Evolutionary conservation across 2,797 vertebrate species (phyloP).

Genomic region (Gobio occitaniae): DNA sequence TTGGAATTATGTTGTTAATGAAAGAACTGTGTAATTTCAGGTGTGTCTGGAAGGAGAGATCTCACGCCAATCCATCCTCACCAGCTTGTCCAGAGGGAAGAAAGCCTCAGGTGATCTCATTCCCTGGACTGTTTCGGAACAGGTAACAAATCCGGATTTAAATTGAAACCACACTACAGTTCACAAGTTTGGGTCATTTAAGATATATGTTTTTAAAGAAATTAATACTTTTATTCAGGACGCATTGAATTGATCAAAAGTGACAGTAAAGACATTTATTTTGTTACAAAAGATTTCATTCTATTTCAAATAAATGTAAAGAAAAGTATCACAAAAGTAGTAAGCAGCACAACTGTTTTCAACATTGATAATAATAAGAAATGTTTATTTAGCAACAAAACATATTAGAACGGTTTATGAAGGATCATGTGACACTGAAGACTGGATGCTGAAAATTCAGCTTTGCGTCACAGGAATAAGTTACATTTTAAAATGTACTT

Average conservation of each 20-base stretch:
- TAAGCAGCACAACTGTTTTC: neutral
- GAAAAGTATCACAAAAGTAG: neutral
- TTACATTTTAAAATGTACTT: too few relatives aligned
- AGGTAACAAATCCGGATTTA: constrained; percentile 76
- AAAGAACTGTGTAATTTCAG: constrained; percentile 69
- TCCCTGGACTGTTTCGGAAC: constrained; percentile 96
- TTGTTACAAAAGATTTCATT: neutral
- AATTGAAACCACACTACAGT: neutral
- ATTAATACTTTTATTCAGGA: neutral
- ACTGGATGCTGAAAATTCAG: neutral
- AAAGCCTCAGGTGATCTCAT: constrained; percentile 97
- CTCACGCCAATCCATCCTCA: constrained; percentile 93
- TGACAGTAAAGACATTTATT: neutral
- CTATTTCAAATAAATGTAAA: neutral
- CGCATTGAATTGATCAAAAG: neutral
- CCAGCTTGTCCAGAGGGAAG: constrained; percentile 96
- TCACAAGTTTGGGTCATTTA: neutral
- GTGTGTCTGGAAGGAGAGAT: constrained; percentile 97
- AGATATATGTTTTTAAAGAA: neutral
- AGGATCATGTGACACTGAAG: neutral
- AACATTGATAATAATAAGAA: neutral
- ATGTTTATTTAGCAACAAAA: neutral
- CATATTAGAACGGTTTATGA: neutral
- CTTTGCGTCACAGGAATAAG: too few relatives aligned
- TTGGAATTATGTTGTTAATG: neutral